phyloP scores from a whole-genome alignment of 2,797 vertebrate genomes.

The Tauraco hartlaubi region DNA sequence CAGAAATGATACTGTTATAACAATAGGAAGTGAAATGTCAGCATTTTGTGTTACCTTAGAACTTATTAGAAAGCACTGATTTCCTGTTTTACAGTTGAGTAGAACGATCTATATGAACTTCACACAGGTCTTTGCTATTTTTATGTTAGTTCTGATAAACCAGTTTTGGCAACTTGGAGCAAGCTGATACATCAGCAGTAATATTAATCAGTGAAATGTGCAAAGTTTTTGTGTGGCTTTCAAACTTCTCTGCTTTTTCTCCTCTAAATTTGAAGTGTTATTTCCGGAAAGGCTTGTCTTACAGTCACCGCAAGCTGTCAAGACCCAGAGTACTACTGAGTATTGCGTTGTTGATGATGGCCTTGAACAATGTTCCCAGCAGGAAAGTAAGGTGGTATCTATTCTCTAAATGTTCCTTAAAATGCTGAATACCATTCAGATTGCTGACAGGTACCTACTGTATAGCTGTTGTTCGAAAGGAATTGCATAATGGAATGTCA shows the following conservation, averaged over 20 bases:
- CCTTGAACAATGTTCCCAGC: not conserved
- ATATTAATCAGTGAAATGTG: not conserved
- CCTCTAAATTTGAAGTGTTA: constrained; percentile 81
- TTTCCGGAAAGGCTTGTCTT: constrained; percentile 86
- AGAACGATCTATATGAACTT: accelerated
- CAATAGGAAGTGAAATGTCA: not conserved
- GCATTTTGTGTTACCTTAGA: not conserved
- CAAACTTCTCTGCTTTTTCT: not conserved
- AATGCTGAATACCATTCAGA: not conserved
- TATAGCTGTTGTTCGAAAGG: not conserved
- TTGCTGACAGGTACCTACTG: not conserved
- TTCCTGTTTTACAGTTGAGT: not conserved
- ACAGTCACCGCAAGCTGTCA: constrained; percentile 77
- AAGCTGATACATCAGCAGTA: not conserved
- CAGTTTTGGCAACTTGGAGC: not conserved
- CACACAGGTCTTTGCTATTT: not conserved
- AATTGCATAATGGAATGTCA: not conserved
- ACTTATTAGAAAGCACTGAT: not conserved
- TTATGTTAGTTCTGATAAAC: not conserved
- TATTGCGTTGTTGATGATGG: not conserved
- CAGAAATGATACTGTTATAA: not conserved
- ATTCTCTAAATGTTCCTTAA: not conserved
- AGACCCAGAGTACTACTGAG: constrained; percentile 37
- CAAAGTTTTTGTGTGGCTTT: not conserved
- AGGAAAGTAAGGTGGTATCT: constrained; percentile 73